Evolutionary conservation across 2,797 vertebrate species (phyloP).

Genomic region (Diplodus puntazzo): DNA sequence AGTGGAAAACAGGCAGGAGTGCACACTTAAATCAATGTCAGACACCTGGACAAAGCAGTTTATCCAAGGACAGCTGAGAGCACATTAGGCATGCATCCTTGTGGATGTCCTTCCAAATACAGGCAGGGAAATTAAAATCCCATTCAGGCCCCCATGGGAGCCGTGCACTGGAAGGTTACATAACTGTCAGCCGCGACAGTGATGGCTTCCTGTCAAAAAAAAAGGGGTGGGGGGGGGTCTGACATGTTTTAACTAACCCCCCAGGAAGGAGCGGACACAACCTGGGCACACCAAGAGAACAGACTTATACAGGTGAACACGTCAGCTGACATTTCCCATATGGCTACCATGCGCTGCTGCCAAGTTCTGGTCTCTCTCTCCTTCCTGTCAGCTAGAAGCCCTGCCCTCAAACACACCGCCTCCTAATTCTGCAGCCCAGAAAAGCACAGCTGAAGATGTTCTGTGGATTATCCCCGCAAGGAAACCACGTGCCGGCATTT

Average conservation of each 20-base stretch:
- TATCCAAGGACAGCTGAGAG: constrained; percentile 72
- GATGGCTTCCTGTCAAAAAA: constrained; percentile 54
- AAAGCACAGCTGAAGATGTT: constrained; percentile 79
- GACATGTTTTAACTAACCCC: constrained; percentile 42
- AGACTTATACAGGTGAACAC: constrained; percentile 45
- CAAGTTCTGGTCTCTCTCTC: constrained; percentile 41
- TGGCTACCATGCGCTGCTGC: constrained; percentile 35
- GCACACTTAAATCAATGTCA: constrained; percentile 60
- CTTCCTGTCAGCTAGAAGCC: constrained; percentile 31
- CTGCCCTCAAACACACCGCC: constrained; percentile 37
- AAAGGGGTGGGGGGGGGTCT: neutral
- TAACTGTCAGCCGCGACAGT: constrained; percentile 60
- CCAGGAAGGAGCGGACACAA: constrained; percentile 18
- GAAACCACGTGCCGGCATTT: constrained; percentile 67
- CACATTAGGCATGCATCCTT: constrained; percentile 71
- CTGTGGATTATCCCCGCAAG: constrained; percentile 72
- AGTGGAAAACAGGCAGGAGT: constrained; percentile 37
- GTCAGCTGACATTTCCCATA: constrained; percentile 59
- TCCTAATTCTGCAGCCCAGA: constrained; percentile 71
- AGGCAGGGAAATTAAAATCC: constrained; percentile 76
- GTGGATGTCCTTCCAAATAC: constrained; percentile 73
- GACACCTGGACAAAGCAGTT: constrained; percentile 71
- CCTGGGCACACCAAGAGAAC: constrained; percentile 29
- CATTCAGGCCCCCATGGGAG: constrained; percentile 66
- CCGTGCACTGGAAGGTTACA: constrained; percentile 64